Evolutionary conservation across 2,113 vertebrate species (phyloP).

Genomic region (Ondatra zibethicus): DNA sequence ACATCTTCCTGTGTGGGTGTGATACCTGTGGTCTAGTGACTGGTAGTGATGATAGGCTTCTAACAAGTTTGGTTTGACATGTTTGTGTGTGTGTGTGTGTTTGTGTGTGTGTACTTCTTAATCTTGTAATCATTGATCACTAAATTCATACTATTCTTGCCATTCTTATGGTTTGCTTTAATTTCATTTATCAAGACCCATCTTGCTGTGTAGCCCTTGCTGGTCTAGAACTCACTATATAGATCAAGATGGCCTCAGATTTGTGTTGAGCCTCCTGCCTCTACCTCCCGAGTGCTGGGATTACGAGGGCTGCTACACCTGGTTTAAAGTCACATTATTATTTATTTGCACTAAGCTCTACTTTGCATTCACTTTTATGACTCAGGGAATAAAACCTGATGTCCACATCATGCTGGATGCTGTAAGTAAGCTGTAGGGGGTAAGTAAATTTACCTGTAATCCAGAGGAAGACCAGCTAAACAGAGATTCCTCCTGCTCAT

Average conservation of each 20-base stretch:
- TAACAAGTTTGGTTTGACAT: neutral
- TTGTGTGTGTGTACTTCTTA: neutral
- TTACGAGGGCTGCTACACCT: neutral
- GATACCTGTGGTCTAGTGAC: neutral
- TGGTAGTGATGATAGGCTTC: neutral
- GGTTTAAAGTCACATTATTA: neutral
- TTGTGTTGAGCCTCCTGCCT: neutral
- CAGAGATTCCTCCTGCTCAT: no score
- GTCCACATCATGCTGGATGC: neutral
- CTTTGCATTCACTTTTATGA: slow-evolving; percentile 34
- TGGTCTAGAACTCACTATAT: neutral
- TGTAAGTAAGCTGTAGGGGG: neutral
- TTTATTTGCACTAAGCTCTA: neutral
- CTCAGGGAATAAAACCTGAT: neutral
- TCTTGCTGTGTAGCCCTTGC: neutral
- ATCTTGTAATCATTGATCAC: neutral
- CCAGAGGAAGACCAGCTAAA: neutral
- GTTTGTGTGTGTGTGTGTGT: neutral
- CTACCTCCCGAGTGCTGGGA: neutral
- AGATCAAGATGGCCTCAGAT: neutral
- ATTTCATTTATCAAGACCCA: neutral
- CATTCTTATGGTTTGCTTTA: neutral
- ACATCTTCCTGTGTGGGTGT: neutral
- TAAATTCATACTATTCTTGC: neutral
- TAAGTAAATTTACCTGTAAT: neutral